Evolutionary conservation across 2,113 vertebrate species (phyloP), one percentile per base, ranked within the genome.

Genomic region (Microcebus ravelobensis): DNA sequence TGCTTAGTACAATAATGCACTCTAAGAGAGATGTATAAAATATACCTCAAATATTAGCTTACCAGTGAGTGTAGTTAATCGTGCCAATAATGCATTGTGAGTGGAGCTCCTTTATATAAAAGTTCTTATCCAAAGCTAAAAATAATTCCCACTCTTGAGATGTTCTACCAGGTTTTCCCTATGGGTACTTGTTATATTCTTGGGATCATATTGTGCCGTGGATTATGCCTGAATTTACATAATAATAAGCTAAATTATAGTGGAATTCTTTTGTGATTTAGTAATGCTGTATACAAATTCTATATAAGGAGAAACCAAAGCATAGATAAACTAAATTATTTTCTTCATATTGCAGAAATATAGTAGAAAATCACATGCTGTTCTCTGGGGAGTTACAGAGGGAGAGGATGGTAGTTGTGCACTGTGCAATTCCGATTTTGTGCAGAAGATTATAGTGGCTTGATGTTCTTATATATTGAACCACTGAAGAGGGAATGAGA

Each of bases 261-360:
- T 74, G 48, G 55, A 82, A 88, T 97, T 84, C 80, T 96, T 94
- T 96, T 90, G 59, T 93, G 74, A 96, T 71, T 85, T 36, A 97
- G 70, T 83, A 93, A 92, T 85, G 45, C 18, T 76, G 27, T 82
- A 93, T 92, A 94, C 18, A 96, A 89, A 77, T 96, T 97, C 42
- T 97, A 31, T 87, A 96, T 80, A 39, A 61, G 11, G 12, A 96
- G 61, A 92, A 87, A 87, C 3, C 2, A 85, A 95, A 90, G 59
- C 71, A 77, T 50, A 94, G 65, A 91, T 77, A 50, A 96, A 96
- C 93, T 82, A 77, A 63, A 95, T 96, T 90, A 92, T 94, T 96
- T 97, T 96, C 76, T 92, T 94, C 76, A 82, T 59, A 91, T 36
- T 94, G 50, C 36, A 94, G 52, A 90, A 97, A 92, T 84, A 76